Percentiles rank a stretch among this genome's conserved stretches.
These are phyloP conservation scores for Cheilosia impressa DNA, from an alignment of 2,888 invertebrate genomes.

Conservation along the genomic window DNA sequence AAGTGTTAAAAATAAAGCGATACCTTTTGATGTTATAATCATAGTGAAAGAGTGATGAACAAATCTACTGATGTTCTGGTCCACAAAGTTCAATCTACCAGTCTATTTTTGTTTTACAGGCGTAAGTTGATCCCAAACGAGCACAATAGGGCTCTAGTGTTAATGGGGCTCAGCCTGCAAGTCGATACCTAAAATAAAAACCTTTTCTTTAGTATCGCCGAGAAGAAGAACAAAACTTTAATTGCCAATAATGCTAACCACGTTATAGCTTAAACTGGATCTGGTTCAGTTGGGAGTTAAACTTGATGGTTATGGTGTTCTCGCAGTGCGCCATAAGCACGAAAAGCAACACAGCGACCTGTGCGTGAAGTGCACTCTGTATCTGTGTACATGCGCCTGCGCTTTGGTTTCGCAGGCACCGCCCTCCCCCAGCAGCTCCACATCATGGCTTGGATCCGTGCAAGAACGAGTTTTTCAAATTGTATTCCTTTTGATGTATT, in stretches of 20 bases:
- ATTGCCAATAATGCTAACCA: constrained; percentile 36
- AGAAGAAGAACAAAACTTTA: constrained; percentile 24
- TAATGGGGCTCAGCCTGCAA: no score
- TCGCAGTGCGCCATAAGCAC: constrained; percentile 18
- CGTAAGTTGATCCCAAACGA: no score
- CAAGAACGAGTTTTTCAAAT: constrained; percentile 60
- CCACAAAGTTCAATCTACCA: no score
- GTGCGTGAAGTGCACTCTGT: constrained; percentile 54
- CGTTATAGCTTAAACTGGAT: constrained; percentile 26
- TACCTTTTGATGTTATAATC: no score
- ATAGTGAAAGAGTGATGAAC: no score
- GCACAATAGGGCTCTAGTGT: no score
- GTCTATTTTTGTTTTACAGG: no score
- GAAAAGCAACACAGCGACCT: constrained; percentile 29
- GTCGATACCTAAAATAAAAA: not conserved
- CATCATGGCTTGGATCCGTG: constrained; percentile 20
- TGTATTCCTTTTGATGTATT: constrained; percentile 69
- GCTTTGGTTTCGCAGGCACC: constrained; percentile 30
- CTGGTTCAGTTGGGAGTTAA: constrained; percentile 35
- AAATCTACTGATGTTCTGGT: no score
- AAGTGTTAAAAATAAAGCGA: no score
- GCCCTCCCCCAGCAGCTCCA: not conserved
- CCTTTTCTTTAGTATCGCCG: not conserved
- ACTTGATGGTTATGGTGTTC: constrained; percentile 15
- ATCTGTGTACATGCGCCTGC: constrained; percentile 12